Percentiles rank a stretch among this genome's conserved stretches.
Conservation (phyloP, 2,888 invertebrate species). For the Tortricodes alternella region DNA sequence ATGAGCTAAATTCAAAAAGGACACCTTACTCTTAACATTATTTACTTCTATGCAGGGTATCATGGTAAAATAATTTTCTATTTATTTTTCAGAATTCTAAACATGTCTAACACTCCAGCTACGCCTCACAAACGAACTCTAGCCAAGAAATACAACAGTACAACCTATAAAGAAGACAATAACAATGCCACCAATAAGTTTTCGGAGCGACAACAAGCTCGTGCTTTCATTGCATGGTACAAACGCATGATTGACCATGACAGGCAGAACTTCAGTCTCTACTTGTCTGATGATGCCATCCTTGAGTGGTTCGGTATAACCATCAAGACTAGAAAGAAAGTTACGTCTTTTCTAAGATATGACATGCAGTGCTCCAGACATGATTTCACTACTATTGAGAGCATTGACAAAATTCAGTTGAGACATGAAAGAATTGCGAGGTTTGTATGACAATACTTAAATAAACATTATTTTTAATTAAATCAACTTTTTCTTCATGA, state of each 20-base stretch:
- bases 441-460: slow-evolving; percentile 46
- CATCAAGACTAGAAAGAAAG: slow-evolving; percentile 82
- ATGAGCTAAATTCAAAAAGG: no score
- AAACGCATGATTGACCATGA: slow-evolving; percentile 78
- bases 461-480: slow-evolving; percentile 28
- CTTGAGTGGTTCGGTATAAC: slow-evolving; percentile 86
- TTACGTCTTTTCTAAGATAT: slow-evolving; percentile 80
- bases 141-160: slow-evolving; percentile 31
- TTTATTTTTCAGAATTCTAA: slow-evolving; percentile 42
- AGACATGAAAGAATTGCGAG: slow-evolving; percentile 54
- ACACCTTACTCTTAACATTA: no score
- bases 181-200: slow-evolving; percentile 50
- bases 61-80: not conserved
- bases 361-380: slow-evolving; percentile 79
- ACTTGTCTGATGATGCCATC: slow-evolving; percentile 76
- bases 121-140: slow-evolving; percentile 45
- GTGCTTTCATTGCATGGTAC: slow-evolving; percentile 73
- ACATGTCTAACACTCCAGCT: slow-evolving; percentile 56
- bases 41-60: not conserved
- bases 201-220: slow-evolving; percentile 58
- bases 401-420: slow-evolving; percentile 61
- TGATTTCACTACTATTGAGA: slow-evolving; percentile 71
- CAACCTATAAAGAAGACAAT: slow-evolving; percentile 48
- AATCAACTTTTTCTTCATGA: slow-evolving; percentile 12
- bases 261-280: slow-evolving; percentile 69